A percentile compares a stretch with the other conserved stretches of the same genome.
phyloP scores from a whole-genome alignment of 2,888 invertebrate genomes.

The Drymonia ruficornis region DNA sequence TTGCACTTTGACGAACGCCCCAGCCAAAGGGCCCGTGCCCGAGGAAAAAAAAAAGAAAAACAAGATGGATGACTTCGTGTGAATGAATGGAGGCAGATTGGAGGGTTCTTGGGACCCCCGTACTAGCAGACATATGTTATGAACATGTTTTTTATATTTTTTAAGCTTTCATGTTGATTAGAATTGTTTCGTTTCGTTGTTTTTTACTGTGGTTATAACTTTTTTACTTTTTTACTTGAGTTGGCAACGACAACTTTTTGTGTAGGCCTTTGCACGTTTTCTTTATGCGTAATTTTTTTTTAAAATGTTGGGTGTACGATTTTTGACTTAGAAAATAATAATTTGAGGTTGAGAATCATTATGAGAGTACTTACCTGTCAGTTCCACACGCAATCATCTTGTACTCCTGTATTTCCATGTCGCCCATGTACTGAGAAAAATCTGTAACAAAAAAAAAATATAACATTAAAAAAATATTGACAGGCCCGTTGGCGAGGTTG shows the following conservation, averaged over 20 bases:
- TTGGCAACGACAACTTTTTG: neutral
- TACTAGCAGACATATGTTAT: constrained; percentile 26
- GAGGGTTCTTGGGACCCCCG: constrained; percentile 36
- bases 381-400: constrained; percentile 65
- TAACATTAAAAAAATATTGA: no score
- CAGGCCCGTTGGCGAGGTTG: no score
- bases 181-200: constrained; percentile 38
- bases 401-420: constrained; percentile 78
- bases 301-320: no score
- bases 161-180: constrained; percentile 61
- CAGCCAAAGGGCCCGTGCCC: constrained; percentile 46
- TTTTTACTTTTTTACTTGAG: constrained; percentile 10
- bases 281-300: no score
- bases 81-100: constrained; percentile 43
- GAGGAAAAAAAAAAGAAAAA: constrained; percentile 61
- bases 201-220: constrained; percentile 13
- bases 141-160: constrained; percentile 18
- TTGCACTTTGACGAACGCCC: constrained; percentile 79
- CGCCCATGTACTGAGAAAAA: constrained; percentile 78
- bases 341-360: no score
- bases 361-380: constrained; percentile 64
- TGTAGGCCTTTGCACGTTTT: no score
- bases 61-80: constrained; percentile 67
- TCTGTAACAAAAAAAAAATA: constrained; percentile 55
- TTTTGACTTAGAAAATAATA: no score